Evolutionary conservation across 2,797 vertebrate species (phyloP).

Genomic region (Hipposideros larvatus): DNA sequence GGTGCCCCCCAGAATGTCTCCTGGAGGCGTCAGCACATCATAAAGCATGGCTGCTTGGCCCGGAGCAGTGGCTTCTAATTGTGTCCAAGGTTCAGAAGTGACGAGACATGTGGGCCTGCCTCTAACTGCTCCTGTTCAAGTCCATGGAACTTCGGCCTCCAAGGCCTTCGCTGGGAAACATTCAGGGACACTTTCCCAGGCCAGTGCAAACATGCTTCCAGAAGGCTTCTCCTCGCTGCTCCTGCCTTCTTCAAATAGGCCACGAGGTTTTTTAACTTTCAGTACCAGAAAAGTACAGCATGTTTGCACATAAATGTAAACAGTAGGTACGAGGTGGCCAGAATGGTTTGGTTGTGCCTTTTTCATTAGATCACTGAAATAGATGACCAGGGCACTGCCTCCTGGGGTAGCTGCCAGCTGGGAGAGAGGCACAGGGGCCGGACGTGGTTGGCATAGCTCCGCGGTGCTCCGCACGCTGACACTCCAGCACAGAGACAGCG

Average conservation of each 20-base stretch:
- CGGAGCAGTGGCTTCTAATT: constrained; percentile 76
- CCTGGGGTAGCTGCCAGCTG: background rate
- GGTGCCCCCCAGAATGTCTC: constrained; percentile 24
- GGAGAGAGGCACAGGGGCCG: background rate
- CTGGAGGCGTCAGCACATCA: background rate
- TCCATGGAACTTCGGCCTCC: background rate
- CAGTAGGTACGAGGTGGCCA: background rate
- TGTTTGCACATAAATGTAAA: constrained; percentile 34
- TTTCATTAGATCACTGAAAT: background rate
- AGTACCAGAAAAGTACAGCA: constrained; percentile 73
- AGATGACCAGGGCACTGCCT: constrained; percentile 9
- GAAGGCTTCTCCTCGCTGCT: constrained; percentile 57
- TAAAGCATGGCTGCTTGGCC: background rate
- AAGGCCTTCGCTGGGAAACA: constrained; percentile 55
- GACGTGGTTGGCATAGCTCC: background rate
- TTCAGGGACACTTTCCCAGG: background rate
- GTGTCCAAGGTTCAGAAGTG: constrained; percentile 74
- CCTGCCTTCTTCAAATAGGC: constrained; percentile 62
- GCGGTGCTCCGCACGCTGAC: background rate
- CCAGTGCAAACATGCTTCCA: constrained; percentile 47
- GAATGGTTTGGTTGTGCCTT: background rate
- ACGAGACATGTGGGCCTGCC: background rate
- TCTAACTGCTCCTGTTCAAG: constrained; percentile 15
- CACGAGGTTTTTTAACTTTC: constrained; percentile 27
- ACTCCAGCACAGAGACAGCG: background rate